phyloP scores from a whole-genome alignment of 2,113 vertebrate species.

The Apteryx mantelli region DNA sequence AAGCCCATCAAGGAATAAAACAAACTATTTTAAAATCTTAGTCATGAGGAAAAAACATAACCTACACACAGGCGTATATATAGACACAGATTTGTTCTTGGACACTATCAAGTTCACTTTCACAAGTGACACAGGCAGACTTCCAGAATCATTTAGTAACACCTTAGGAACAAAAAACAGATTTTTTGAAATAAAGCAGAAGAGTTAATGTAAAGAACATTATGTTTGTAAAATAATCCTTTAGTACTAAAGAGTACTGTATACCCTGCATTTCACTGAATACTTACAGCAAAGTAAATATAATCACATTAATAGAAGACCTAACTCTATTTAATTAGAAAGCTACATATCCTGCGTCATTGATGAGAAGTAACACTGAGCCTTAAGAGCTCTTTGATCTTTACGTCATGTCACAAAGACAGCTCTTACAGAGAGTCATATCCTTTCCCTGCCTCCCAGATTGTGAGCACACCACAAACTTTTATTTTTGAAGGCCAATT shows the following conservation, averaged over 20 bases:
- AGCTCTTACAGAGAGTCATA: neutral
- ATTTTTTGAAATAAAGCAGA: neutral
- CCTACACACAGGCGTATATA: rapidly evolving
- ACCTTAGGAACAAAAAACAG: neutral
- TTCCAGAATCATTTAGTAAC: neutral
- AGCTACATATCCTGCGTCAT: neutral
- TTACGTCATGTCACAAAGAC: neutral
- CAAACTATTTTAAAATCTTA: neutral
- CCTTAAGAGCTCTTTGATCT: neutral
- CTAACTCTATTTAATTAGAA: neutral
- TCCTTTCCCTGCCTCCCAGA: neutral
- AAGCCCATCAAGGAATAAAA: neutral
- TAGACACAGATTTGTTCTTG: neutral
- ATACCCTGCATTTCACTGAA: neutral
- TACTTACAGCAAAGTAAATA: neutral
- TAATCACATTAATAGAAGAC: neutral
- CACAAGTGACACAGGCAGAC: neutral
- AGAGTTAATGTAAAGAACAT: neutral
- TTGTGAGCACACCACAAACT: neutral
- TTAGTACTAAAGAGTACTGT: neutral
- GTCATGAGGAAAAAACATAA: neutral
- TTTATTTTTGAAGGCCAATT: neutral
- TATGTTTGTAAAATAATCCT: neutral
- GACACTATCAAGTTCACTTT: neutral
- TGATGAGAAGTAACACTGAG: neutral